These are phyloP conservation scores for Coptotermes formosanus DNA, from an alignment of 1,140 invertebrate genomes.

Conservation along the genomic window DNA sequence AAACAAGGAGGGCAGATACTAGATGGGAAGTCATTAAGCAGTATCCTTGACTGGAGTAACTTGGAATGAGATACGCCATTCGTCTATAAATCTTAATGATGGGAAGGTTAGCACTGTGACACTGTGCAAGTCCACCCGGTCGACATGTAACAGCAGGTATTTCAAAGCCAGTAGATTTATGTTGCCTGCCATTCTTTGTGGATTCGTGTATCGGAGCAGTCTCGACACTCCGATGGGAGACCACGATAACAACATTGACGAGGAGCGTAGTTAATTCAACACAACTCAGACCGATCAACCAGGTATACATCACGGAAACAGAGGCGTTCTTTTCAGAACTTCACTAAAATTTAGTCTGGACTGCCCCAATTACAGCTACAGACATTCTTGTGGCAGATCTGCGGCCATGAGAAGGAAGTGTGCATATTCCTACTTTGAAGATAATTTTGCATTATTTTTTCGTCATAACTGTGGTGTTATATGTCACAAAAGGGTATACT, in stretches of 20 bases:
- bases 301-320: not conserved
- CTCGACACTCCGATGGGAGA: not conserved
- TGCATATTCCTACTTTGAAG: too few species aligned
- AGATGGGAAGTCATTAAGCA: not conserved
- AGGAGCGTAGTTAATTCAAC: not conserved
- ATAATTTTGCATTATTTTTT: too few species aligned
- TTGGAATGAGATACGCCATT: not conserved
- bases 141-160: not conserved
- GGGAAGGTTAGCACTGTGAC: not conserved
- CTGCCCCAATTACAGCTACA: not conserved
- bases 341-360: not conserved
- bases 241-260: not conserved
- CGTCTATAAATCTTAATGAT: not conserved
- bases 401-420: too few species aligned
- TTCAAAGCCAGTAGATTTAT: constrained; percentile 1
- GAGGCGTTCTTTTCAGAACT: not conserved
- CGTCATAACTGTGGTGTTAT: too few species aligned
- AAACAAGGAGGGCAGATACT: not conserved
- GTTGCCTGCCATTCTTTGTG: not conserved
- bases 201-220: not conserved
- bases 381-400: not conserved
- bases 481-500: too few species aligned
- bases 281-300: not conserved
- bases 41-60: not conserved
- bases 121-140: constrained; percentile 6